Percentiles rank a stretch among this genome's conserved stretches.
These are phyloP conservation scores for Lagorchestes hirsutus DNA, from an alignment of 2,797 vertebrate species.

Conservation along the genomic window DNA sequence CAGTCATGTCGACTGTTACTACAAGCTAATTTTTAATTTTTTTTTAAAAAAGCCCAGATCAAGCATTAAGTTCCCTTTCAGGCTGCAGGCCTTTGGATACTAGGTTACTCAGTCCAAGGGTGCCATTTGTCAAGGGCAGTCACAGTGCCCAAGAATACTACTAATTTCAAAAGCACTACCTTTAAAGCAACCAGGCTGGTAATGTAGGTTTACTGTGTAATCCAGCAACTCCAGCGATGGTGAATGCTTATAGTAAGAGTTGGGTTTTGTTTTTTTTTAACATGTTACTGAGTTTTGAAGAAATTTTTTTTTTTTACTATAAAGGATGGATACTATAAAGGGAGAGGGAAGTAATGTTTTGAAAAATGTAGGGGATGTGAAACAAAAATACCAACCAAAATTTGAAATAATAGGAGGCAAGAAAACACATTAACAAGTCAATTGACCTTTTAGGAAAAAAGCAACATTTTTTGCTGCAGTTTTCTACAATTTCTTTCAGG, in stretches of 20 bases:
- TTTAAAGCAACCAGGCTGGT: neutral
- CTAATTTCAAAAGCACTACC: neutral
- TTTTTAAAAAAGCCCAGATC: neutral
- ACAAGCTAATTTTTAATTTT: neutral
- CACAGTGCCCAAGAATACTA: neutral
- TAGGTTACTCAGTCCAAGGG: neutral
- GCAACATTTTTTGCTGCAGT: constrained; percentile 47
- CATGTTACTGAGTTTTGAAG: neutral
- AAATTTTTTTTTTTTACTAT: neutral
- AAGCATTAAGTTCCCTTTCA: neutral
- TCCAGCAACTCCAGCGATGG: neutral
- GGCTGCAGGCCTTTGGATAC: neutral
- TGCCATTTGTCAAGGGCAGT: neutral
- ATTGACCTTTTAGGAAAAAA: neutral
- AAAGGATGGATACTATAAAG: neutral
- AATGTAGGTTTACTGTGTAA: neutral
- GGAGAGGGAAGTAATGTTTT: neutral
- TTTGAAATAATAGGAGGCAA: neutral
- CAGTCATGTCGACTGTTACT: neutral
- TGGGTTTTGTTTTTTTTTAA: neutral
- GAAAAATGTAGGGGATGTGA: neutral
- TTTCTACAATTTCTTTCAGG: constrained; percentile 18
- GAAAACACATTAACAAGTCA: neutral
- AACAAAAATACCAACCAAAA: neutral
- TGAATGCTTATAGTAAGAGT: neutral